Percentiles rank a stretch among this genome's conserved stretches.
These are phyloP conservation scores for Oxyruncus cristatus DNA, from an alignment of 2,113 vertebrate species.

Conservation along the genomic window DNA sequence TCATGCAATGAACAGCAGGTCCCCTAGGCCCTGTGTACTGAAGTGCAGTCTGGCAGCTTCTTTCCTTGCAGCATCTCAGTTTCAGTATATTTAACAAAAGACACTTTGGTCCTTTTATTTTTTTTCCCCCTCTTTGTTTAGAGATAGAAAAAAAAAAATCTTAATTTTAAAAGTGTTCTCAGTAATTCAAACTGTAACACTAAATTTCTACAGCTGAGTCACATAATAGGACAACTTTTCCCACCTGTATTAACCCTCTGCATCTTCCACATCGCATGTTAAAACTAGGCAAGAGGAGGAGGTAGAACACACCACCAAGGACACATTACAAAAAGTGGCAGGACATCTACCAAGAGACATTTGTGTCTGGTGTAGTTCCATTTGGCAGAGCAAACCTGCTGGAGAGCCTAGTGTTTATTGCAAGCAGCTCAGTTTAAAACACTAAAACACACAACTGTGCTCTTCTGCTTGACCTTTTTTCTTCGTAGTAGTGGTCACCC, in stretches of 20 bases:
- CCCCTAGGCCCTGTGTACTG: background rate
- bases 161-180: background rate
- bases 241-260: background rate
- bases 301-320: background rate
- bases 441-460: background rate
- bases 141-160: background rate
- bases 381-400: background rate
- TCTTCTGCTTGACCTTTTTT: background rate
- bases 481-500: background rate
- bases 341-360: background rate
- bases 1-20: background rate
- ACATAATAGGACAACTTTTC: background rate
- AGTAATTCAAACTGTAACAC: background rate
- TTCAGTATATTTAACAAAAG: background rate
- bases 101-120: background rate
- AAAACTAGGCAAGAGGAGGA: background rate
- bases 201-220: background rate
- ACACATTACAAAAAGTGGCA: background rate
- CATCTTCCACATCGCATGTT: background rate
- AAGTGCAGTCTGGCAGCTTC: background rate
- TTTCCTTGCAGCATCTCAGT: background rate
- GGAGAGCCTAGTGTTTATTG: background rate
- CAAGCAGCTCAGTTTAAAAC: background rate
- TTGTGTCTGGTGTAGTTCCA: background rate
- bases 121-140: background rate